Conservation (phyloP, 2,888 invertebrate genomes). For the Spisula solida region DNA sequence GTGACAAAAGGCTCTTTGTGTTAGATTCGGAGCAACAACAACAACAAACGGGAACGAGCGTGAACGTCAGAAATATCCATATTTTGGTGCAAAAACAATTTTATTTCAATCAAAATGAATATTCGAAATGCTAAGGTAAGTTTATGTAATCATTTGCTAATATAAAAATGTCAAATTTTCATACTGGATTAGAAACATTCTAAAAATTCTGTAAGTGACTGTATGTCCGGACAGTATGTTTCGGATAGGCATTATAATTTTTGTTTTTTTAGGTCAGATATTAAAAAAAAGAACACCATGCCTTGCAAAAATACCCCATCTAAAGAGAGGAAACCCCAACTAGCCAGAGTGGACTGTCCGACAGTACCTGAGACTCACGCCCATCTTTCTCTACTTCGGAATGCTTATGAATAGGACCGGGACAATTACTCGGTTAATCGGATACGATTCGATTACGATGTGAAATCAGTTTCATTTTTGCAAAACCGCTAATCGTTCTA, state of each 20-base stretch:
- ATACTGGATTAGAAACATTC: background rate
- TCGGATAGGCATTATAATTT: background rate
- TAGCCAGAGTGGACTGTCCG: too few species aligned
- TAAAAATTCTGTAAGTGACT: background rate
- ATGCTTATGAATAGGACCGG: too few species aligned
- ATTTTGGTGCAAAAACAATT: background rate
- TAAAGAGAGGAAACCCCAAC: too few species aligned
- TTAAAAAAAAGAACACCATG: too few species aligned
- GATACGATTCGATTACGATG: too few species aligned
- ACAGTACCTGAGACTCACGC: too few species aligned
- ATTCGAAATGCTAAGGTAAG: conserved; percentile 34
- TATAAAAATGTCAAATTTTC: background rate
- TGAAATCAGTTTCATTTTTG: too few species aligned
- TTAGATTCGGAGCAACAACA: background rate
- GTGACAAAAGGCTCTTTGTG: background rate
- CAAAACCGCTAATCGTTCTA: too few species aligned
- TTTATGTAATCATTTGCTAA: background rate
- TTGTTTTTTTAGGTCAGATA: background rate
- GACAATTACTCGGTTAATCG: too few species aligned
- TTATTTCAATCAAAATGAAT: conserved; percentile 26
- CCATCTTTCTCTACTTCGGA: too few species aligned
- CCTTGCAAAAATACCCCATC: too few species aligned
- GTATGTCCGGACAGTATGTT: background rate
- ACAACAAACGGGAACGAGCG: conserved; percentile 6
- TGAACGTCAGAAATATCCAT: background rate